Conservation (phyloP, 1,140 invertebrate genomes). For the Drosophila bocki region DNA sequence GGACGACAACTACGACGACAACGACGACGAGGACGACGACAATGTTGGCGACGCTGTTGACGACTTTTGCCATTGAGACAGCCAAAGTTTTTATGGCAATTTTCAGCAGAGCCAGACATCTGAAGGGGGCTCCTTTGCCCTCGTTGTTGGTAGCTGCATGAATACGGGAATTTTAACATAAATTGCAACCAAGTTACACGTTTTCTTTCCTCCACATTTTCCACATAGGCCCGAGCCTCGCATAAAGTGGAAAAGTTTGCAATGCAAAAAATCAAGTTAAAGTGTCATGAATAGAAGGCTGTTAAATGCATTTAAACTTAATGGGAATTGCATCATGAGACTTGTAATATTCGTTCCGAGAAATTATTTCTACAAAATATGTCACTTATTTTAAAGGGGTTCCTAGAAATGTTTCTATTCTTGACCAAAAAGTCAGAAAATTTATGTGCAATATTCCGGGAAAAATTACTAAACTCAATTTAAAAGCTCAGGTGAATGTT, state of each 20-base stretch:
- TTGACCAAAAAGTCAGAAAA: background rate
- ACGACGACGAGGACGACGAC: constrained; percentile 10
- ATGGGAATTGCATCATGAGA: constrained; percentile 24
- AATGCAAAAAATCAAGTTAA: constrained; percentile 38
- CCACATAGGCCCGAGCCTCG: constrained; percentile 46
- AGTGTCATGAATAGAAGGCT: constrained; percentile 11
- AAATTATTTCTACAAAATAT: too few relatives aligned
- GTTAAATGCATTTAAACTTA: constrained; percentile 24
- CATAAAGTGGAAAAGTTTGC: constrained; percentile 69
- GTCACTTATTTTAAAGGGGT: too few relatives aligned
- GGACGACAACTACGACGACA: constrained; percentile 22
- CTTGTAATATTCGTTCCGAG: background rate
- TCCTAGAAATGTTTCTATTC: background rate
- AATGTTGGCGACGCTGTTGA: constrained; percentile 58
- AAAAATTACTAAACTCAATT: background rate
- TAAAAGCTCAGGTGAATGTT: background rate
- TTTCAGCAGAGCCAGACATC: constrained; percentile 61
- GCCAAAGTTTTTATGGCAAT: constrained; percentile 80
- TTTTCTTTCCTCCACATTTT: constrained; percentile 33
- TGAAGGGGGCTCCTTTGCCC: constrained; percentile 31
- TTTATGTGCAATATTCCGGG: background rate
- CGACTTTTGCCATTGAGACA: constrained; percentile 79
- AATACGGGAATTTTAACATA: constrained; percentile 64
- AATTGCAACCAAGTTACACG: constrained; percentile 66
- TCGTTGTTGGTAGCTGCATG: constrained; percentile 34